These are phyloP conservation scores for Armadillidium nasatum DNA, from an alignment of 1,140 invertebrate genomes.

Conservation along the genomic window DNA sequence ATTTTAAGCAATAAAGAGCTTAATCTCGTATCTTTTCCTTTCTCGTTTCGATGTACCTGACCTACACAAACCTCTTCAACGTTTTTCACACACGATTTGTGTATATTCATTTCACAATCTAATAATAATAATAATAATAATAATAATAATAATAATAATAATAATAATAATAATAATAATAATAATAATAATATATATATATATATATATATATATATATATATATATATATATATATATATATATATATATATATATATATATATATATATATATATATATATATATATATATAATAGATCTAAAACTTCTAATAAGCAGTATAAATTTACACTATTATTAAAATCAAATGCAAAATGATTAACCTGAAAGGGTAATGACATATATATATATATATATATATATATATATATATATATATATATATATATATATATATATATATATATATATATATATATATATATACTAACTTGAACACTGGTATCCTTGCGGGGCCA, in stretches of 20 bases:
- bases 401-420: no score
- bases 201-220: neutral
- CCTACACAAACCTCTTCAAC: slow-evolving; percentile 82
- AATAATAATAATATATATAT: neutral
- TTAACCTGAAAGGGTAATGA: no score
- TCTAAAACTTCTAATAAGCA: no score
- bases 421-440: no score
- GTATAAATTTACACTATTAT: no score
- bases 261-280: no score
- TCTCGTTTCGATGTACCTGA: slow-evolving; percentile 72
- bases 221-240: neutral
- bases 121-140: no score
- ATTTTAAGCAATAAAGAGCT: slow-evolving; percentile 47
- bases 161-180: neutral
- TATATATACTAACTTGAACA: slow-evolving; percentile 65
- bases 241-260: no score
- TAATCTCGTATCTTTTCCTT: slow-evolving; percentile 73
- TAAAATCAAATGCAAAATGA: no score
- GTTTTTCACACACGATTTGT: slow-evolving; percentile 72
- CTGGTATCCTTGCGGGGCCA: slow-evolving; percentile 88
- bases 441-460: no score
- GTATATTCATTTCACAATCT: slow-evolving; percentile 85
- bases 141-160: slow-evolving; percentile 34
- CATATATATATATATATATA: neutral
- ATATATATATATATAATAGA: neutral